Conservation (phyloP, 2,888 invertebrate genomes). For the Lordiphosa andalusiaca region DNA sequence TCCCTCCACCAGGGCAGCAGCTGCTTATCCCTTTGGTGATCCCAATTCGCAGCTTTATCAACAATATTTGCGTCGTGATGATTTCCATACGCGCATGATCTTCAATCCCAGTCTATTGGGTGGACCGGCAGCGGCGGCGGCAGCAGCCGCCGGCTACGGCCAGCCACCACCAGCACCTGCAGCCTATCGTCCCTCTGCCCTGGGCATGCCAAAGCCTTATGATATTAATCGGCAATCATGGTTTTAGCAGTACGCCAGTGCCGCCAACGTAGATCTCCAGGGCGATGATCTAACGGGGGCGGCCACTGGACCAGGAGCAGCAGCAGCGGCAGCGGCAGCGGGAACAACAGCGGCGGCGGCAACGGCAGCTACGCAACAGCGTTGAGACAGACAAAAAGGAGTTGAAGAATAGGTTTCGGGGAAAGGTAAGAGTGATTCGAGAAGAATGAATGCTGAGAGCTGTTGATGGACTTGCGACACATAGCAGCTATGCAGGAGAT, state of each 20-base stretch:
- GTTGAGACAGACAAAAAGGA: slow-evolving; percentile 12
- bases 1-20: slow-evolving; percentile 80
- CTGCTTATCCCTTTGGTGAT: slow-evolving; percentile 82
- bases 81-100: slow-evolving; percentile 84
- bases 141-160: slow-evolving; percentile 84
- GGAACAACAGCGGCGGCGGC: slow-evolving; percentile 15
- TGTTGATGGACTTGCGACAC: no score
- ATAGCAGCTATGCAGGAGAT: no score
- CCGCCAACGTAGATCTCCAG: slow-evolving; percentile 70
- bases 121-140: slow-evolving; percentile 83
- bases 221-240: slow-evolving; percentile 87
- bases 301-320: slow-evolving; percentile 34
- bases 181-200: slow-evolving; percentile 81
- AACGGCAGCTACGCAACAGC: slow-evolving; percentile 27
- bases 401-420: slow-evolving; percentile 43
- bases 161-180: slow-evolving; percentile 84
- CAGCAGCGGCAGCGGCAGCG: slow-evolving; percentile 18
- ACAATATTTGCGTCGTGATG: slow-evolving; percentile 86
- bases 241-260: slow-evolving; percentile 82
- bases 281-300: slow-evolving; percentile 63
- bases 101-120: slow-evolving; percentile 78
- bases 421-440: slow-evolving; percentile 6
- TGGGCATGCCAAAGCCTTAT: slow-evolving; percentile 87
- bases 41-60: slow-evolving; percentile 86
- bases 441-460: background rate